Conservation (phyloP, 1,140 invertebrate genomes). For the Colletes gigas region DNA sequence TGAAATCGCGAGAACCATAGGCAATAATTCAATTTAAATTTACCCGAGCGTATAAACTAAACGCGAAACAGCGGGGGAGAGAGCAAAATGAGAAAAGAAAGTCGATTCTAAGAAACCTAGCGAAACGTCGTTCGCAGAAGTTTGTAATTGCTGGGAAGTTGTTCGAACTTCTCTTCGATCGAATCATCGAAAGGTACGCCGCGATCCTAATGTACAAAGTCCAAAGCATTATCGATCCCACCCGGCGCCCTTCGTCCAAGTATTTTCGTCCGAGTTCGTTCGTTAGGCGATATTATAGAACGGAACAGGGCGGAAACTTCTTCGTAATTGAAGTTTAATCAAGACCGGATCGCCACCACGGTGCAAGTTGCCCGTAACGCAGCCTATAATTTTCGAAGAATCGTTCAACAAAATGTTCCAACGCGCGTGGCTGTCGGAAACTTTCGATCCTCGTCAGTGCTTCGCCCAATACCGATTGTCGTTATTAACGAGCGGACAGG, state of each 20-base stretch:
- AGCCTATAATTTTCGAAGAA: constrained; percentile 11
- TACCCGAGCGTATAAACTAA: neutral
- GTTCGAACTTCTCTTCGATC: constrained; percentile 5
- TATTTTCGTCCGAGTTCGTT: constrained; percentile 5
- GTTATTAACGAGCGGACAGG: neutral
- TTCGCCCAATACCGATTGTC: neutral
- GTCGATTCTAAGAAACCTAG: neutral
- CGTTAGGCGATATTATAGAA: constrained; percentile 26
- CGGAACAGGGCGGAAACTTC: neutral
- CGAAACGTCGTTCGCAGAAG: neutral
- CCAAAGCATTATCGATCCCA: constrained; percentile 6
- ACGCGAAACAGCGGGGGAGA: too few species aligned
- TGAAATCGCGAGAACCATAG: neutral
- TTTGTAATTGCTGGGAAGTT: constrained; percentile 8
- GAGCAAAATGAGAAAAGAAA: neutral
- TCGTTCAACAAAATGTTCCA: neutral
- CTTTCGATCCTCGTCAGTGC: neutral
- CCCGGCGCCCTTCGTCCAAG: neutral
- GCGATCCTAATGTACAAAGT: neutral
- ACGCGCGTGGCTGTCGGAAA: neutral
- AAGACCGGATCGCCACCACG: neutral
- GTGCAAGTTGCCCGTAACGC: neutral
- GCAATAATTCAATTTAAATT: constrained; percentile 15
- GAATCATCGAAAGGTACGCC: neutral
- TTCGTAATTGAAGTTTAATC: constrained; percentile 20